phyloP scores from a whole-genome alignment of 1,140 invertebrate species.

The Drosophila orena region DNA sequence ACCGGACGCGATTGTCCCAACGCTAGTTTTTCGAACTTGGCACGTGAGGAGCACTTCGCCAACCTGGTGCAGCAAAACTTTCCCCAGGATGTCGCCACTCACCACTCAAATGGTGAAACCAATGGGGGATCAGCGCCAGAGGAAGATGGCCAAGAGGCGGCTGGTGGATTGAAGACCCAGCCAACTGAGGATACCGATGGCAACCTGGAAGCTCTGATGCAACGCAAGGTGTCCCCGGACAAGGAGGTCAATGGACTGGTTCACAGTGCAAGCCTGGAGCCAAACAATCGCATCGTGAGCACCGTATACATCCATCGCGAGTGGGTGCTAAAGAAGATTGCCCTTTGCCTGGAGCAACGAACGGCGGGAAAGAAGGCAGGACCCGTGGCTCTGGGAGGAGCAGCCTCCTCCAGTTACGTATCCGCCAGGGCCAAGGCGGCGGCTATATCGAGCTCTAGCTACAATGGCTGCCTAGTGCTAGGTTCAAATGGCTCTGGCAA shows the following conservation, averaged over 20 bases:
- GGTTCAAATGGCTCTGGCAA: constrained; percentile 91
- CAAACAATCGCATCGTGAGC: constrained; percentile 51
- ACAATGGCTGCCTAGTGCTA: constrained; percentile 81
- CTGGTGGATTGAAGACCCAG: constrained; percentile 22
- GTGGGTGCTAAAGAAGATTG: constrained; percentile 98
- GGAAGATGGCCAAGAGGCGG: constrained; percentile 53
- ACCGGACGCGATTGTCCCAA: constrained; percentile 81
- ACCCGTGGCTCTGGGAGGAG: constrained; percentile 58
- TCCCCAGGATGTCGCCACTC: constrained; percentile 39
- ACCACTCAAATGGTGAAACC: constrained; percentile 34
- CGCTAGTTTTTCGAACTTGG: constrained; percentile 82
- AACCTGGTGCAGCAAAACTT: constrained; percentile 84
- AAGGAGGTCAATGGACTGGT: constrained; percentile 81
- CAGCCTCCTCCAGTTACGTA: constrained; percentile 59
- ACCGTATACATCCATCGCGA: constrained; percentile 88
- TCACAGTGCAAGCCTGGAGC: constrained; percentile 19
- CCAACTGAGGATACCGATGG: constrained; percentile 62
- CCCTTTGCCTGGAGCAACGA: constrained; percentile 94
- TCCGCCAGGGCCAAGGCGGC: constrained; percentile 73
- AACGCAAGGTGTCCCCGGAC: constrained; percentile 79
- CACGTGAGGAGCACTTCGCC: constrained; percentile 83
- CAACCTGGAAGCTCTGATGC: constrained; percentile 79
- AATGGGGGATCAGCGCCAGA: constrained; percentile 54
- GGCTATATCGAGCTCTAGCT: constrained; percentile 74
- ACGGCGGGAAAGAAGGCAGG: constrained; percentile 85